Conservation (phyloP, 2,888 invertebrate species). For the Pomacea canaliculata region DNA sequence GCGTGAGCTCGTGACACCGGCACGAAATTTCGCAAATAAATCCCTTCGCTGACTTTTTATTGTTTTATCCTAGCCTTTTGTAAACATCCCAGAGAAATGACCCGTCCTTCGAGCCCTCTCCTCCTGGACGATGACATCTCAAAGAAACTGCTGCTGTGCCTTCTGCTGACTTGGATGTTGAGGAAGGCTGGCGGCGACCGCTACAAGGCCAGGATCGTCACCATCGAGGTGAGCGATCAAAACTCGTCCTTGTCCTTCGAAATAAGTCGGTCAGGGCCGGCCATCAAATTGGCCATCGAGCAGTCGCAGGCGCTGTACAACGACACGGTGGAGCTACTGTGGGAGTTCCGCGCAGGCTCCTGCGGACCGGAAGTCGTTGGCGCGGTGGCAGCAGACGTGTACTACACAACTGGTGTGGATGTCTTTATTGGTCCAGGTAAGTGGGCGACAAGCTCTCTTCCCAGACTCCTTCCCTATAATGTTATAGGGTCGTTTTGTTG, state of each 20-base stretch:
- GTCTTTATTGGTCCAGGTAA: conserved; percentile 40
- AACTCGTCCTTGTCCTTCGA: conserved; percentile 15
- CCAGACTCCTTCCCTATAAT: not conserved
- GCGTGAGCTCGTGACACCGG: no score
- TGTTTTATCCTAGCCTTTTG: no score
- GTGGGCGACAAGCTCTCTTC: not conserved
- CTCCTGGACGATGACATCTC: no score
- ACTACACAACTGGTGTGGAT: conserved; percentile 28
- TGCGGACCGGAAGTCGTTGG: conserved; percentile 31
- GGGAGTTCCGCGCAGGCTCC: conserved; percentile 9
- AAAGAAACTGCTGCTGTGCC: not conserved
- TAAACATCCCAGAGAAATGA: no score
- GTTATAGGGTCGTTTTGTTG: not conserved
- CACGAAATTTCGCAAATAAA: no score
- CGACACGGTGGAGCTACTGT: conserved; percentile 16
- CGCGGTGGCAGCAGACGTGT: conserved; percentile 31
- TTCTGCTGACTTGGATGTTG: not conserved
- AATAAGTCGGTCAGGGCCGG: conserved; percentile 23
- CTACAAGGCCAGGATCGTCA: conserved; percentile 22
- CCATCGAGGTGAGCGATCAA: conserved; percentile 17
- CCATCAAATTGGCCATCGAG: conserved; percentile 24
- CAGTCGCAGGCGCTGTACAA: conserved; percentile 18
- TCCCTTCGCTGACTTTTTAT: no score
- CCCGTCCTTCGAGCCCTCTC: no score
- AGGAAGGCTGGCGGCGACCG: not conserved